Base-by-base conservation (phyloP, 2,113 vertebrate species). In the Passer domesticus region DNA sequence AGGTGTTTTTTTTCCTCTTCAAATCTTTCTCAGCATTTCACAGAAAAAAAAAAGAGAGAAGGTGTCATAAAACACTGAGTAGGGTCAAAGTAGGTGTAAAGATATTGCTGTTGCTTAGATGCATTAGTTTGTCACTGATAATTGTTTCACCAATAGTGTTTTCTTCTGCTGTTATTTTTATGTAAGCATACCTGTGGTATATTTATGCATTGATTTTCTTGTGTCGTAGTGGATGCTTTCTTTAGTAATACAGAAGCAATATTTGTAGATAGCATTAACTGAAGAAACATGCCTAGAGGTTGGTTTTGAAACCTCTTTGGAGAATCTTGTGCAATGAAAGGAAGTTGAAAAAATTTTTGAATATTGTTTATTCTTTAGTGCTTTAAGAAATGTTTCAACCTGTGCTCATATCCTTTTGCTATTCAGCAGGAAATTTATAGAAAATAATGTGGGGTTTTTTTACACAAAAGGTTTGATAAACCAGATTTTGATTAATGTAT, bases 121-220 rank as follows among this genome's bases (percentile, higher is more conserved):
- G 13, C 17, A 28, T 72, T 68, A 44, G 24, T 56, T 67, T 20
- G 16, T 64, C 49, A 8, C n/a, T 64, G 39, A 22, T 9, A 67
- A 25, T 55, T 33, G 21, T 73, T 90, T 31, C 31, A 89, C 41
- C 49, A 59, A 3, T 8, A 50, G 17, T 44, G 41, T 44, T 81
- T 80, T 78, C 52, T 64, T 87, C 66, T 95, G 63, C 58, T 76
- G 7, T 58, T 79, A 21, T 58, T 77, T 60, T 79, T 82, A 44
- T 35, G 30, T 69, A 59, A 20, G 28, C 43, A 15, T 75, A 58
- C 21, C 35, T 68, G 9, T 73, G 28, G 44, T 56, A 47, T n/a
- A 30, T 94, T 95, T 82, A 64, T 60, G 30, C 24, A 76, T 15
- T 93, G 43, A 67, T 92, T 93, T 91, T 87, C 75, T 52, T 81